These are phyloP conservation scores for Dioctria rufipes DNA, from an alignment of 2,888 invertebrate genomes.

Conservation along the genomic window DNA sequence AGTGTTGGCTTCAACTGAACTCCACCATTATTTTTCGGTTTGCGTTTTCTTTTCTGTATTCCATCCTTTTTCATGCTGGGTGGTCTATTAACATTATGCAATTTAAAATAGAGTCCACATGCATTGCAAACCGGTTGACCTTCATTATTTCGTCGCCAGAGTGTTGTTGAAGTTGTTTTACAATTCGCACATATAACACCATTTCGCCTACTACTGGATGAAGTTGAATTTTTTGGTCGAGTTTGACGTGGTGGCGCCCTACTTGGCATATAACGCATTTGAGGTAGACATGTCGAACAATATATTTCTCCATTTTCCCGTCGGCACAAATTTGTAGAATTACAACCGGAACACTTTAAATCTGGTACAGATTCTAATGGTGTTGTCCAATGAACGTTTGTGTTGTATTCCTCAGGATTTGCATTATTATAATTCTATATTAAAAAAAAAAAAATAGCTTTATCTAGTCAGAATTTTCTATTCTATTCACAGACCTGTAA, in stretches of 20 bases:
- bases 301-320: slow-evolving; percentile 62
- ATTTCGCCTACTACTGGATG: slow-evolving; percentile 67
- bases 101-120: slow-evolving; percentile 74
- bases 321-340: slow-evolving; percentile 62
- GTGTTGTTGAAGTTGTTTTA: slow-evolving; percentile 79
- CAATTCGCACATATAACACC: slow-evolving; percentile 77
- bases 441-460: neutral
- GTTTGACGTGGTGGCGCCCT: slow-evolving; percentile 64
- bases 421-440: slow-evolving; percentile 67
- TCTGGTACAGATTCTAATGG: slow-evolving; percentile 59
- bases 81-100: slow-evolving; percentile 83
- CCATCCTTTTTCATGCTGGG: slow-evolving; percentile 99
- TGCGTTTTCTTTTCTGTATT: slow-evolving; percentile 96
- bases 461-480: too few relatives aligned
- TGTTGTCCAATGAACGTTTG: slow-evolving; percentile 63
- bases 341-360: slow-evolving; percentile 66
- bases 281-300: slow-evolving; percentile 41
- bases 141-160: slow-evolving; percentile 89
- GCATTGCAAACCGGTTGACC: slow-evolving; percentile 92
- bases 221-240: slow-evolving; percentile 66
- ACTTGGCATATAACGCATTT: neutral
- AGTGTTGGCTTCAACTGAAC: slow-evolving; percentile 60
- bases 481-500: slow-evolving; percentile 61
- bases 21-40: slow-evolving; percentile 77
- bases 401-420: slow-evolving; percentile 66